Evolutionary conservation across 2,888 invertebrate species (phyloP).

Genomic region (Drosophila barbarae): DNA sequence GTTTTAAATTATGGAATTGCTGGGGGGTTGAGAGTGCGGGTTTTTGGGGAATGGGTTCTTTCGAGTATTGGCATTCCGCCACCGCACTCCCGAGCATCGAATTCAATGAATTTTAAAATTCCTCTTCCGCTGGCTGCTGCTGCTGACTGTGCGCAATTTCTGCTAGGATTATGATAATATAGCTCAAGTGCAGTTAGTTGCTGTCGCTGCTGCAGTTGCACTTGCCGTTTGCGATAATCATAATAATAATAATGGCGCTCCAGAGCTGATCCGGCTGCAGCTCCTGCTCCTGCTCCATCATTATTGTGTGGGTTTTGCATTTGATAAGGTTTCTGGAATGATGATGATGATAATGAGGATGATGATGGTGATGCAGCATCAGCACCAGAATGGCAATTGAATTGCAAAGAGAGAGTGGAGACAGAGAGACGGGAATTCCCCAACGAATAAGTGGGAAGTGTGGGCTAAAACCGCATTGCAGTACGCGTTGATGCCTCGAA

Average conservation of each 20-base stretch:
- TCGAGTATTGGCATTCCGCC: slow-evolving; percentile 44
- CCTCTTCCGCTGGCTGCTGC: background rate
- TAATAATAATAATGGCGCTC: slow-evolving; percentile 60
- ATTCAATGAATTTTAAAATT: slow-evolving; percentile 71
- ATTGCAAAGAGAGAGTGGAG: slow-evolving; percentile 18
- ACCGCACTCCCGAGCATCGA: slow-evolving; percentile 41
- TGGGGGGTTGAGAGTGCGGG: background rate
- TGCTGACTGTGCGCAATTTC: slow-evolving; percentile 50
- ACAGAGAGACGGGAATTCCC: slow-evolving; percentile 11
- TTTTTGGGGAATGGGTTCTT: background rate
- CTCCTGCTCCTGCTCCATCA: slow-evolving; percentile 13
- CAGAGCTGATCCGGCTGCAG: slow-evolving; percentile 38
- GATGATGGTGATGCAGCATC: slow-evolving; percentile 43
- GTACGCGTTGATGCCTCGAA: slow-evolving; percentile 49
- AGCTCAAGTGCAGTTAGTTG: slow-evolving; percentile 67
- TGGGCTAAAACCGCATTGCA: slow-evolving; percentile 39
- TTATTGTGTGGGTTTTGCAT: slow-evolving; percentile 48
- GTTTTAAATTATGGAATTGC: slow-evolving; percentile 22
- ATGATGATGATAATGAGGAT: slow-evolving; percentile 52
- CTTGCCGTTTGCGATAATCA: slow-evolving; percentile 59
- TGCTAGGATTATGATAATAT: slow-evolving; percentile 66
- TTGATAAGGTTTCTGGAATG: slow-evolving; percentile 53
- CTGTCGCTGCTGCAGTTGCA: slow-evolving; percentile 44
- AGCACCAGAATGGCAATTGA: slow-evolving; percentile 44
- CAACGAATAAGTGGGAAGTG: slow-evolving; percentile 3